Evolutionary conservation across 2,888 invertebrate genomes (phyloP).

Genomic region (Rhingia campestris): DNA sequence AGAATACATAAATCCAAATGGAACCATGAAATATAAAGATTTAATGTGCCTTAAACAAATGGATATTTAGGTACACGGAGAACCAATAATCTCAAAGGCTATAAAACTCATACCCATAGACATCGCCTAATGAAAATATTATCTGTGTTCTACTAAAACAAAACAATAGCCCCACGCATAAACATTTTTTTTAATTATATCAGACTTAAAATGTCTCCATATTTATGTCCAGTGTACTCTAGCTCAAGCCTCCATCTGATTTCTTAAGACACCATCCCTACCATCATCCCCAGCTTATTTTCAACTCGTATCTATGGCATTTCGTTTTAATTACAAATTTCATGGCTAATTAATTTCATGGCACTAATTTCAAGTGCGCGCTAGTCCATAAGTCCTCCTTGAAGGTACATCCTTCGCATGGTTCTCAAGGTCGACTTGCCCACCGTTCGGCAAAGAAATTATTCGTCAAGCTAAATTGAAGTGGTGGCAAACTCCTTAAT

Average conservation of each 20-base stretch:
- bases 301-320: conserved; percentile 3
- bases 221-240: conserved; percentile 11
- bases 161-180: no score
- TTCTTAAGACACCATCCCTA: neutral
- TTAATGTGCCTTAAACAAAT: no score
- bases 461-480: conserved; percentile 31
- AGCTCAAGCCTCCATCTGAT: conserved; percentile 6
- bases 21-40: no score
- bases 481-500: conserved; percentile 57
- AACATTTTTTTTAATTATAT: neutral
- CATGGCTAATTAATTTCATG: conserved; percentile 66
- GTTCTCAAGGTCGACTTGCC: conserved; percentile 53
- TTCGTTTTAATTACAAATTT: conserved; percentile 52
- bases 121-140: no score
- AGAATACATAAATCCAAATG: no score
- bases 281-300: neutral
- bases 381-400: conserved; percentile 52
- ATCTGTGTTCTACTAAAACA: no score
- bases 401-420: conserved; percentile 5
- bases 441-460: conserved; percentile 1
- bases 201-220: conserved; percentile 17
- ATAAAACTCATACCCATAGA: no score
- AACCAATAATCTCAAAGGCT: no score
- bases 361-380: conserved; percentile 64
- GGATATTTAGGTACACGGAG: no score